Conservation (phyloP, 2,888 invertebrate genomes). For the Hymenopus coronatus region DNA sequence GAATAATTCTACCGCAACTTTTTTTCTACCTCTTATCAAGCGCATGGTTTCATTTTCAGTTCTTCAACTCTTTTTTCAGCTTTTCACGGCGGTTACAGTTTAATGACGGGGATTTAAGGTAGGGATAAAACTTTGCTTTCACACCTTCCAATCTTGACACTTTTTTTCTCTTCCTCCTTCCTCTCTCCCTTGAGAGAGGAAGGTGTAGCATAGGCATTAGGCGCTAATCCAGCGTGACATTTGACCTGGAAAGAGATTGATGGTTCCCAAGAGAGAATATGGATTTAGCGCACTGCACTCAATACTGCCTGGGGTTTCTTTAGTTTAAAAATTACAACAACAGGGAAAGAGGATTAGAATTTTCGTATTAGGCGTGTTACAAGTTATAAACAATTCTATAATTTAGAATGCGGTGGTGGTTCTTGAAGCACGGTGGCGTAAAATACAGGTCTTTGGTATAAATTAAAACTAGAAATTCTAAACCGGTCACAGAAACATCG, state of each 20-base stretch:
- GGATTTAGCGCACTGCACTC: neutral
- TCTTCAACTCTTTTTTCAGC: neutral
- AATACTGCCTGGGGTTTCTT: neutral
- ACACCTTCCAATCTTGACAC: neutral
- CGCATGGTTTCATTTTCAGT: neutral
- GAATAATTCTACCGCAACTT: neutral
- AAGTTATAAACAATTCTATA: too few species aligned
- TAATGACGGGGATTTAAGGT: neutral
- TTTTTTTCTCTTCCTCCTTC: neutral
- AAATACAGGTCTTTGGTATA: too few species aligned
- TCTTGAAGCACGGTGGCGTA: too few species aligned
- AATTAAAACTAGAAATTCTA: too few species aligned
- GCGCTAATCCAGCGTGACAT: neutral
- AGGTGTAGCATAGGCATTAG: neutral
- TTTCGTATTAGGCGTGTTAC: too few species aligned
- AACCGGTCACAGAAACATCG: too few species aligned
- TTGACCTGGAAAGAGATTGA: slow-evolving; percentile 1
- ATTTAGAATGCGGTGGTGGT: too few species aligned
- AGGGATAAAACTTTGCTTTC: neutral
- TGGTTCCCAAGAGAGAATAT: neutral
- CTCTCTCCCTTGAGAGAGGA: neutral
- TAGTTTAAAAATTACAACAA: neutral
- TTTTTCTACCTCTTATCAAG: neutral
- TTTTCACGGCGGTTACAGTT: neutral
- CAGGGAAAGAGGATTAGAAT: neutral